phyloP scores from a whole-genome alignment of 2,113 vertebrate species.

The Pluvialis apricaria region DNA sequence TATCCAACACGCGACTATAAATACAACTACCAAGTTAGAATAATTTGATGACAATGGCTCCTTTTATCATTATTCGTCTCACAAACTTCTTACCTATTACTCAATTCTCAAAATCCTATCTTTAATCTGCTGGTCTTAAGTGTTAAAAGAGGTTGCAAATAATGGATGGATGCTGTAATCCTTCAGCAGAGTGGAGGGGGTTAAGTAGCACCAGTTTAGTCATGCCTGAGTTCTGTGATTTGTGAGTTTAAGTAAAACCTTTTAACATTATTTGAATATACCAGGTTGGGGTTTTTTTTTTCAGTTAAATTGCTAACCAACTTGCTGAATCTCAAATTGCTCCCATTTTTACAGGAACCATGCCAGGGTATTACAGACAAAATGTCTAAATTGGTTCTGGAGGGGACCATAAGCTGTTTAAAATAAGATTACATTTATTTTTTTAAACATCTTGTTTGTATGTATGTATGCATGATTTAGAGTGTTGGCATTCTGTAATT shows the following conservation, averaged over 20 bases:
- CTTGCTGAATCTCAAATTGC: slow-evolving; percentile 69
- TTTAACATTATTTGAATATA: slow-evolving; percentile 58
- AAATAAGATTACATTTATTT: slow-evolving; percentile 76
- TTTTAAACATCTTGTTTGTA: slow-evolving; percentile 74
- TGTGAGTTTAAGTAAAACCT: slow-evolving; percentile 48
- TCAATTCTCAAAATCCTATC: background rate
- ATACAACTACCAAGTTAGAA: slow-evolving; percentile 40
- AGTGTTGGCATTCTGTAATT: slow-evolving; percentile 68
- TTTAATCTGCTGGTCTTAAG: slow-evolving; percentile 12
- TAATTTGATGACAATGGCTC: background rate
- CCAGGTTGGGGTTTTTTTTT: background rate
- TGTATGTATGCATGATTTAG: slow-evolving; percentile 74
- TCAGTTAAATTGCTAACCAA: slow-evolving; percentile 57
- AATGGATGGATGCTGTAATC: background rate
- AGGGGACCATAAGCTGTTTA: slow-evolving; percentile 57
- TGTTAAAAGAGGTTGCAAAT: slow-evolving; percentile 8
- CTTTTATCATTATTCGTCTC: slow-evolving; percentile 30
- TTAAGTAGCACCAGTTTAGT: slow-evolving; percentile 45
- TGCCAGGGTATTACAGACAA: slow-evolving; percentile 66
- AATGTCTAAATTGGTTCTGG: slow-evolving; percentile 73
- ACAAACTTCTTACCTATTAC: background rate
- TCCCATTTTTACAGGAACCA: slow-evolving; percentile 60
- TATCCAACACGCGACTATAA: background rate
- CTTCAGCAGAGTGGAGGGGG: background rate
- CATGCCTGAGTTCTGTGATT: slow-evolving; percentile 46